A percentile compares a stretch with the other conserved stretches of the same genome.
Evolutionary conservation across 2,113 vertebrate species (phyloP).

Genomic region (Passer domesticus): DNA sequence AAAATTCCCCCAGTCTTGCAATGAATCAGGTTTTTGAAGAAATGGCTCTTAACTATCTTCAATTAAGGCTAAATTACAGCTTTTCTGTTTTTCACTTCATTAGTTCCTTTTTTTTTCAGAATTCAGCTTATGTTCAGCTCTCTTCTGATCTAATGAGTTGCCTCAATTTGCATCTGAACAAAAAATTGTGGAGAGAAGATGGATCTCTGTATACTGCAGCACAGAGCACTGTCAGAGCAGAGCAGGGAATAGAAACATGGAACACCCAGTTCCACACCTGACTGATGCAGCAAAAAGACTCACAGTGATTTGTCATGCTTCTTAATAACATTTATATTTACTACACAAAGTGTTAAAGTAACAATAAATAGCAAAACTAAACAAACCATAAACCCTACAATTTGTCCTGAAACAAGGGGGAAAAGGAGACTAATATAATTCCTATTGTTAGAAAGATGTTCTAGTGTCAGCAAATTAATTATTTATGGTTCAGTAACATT

Average conservation of each 20-base stretch:
- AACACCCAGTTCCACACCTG: not conserved
- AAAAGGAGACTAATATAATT: too few species aligned
- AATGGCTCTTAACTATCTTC: not conserved
- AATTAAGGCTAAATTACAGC: not conserved
- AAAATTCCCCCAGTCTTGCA: not conserved
- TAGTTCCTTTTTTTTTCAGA: not conserved
- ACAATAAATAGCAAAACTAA: not conserved
- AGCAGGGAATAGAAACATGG: not conserved
- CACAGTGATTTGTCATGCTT: not conserved
- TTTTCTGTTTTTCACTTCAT: conserved; percentile 9
- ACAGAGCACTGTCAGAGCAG: not conserved
- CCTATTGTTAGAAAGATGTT: not conserved
- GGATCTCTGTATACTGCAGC: not conserved
- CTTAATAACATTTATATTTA: not conserved
- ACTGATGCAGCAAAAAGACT: not conserved
- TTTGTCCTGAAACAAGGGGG: not conserved
- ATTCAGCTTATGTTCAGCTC: not conserved
- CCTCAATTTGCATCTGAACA: not conserved
- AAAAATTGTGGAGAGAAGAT: not conserved
- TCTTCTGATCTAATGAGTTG: not conserved
- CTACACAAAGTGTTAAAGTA: not conserved
- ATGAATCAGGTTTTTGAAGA: not conserved
- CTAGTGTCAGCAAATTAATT: not conserved
- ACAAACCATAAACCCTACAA: not conserved
- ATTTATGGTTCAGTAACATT: conserved; percentile 13